These are phyloP conservation scores for Varanus komodoensis DNA, from an alignment of 2,113 vertebrate genomes.

Conservation along the genomic window DNA sequence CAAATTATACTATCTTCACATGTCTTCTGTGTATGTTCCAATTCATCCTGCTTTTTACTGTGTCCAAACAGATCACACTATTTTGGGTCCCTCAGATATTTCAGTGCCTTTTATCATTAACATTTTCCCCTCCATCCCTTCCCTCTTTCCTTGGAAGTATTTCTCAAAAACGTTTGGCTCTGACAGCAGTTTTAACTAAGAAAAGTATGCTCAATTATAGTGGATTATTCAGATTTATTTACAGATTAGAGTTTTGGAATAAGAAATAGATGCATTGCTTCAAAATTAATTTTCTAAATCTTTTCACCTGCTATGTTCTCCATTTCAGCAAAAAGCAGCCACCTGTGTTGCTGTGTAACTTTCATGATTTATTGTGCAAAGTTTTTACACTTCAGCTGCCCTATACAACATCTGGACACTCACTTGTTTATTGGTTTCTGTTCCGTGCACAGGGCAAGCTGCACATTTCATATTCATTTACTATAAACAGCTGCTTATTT, in stretches of 20 bases:
- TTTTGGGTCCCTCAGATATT: background rate
- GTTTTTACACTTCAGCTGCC: background rate
- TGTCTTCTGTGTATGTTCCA: background rate
- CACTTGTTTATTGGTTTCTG: constrained; percentile 2
- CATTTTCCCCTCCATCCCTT: background rate
- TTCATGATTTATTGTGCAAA: background rate
- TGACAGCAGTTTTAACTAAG: background rate
- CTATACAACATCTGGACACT: background rate
- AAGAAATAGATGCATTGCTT: background rate
- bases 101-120: background rate
- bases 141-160: background rate
- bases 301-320: constrained; percentile 25
- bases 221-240: constrained; percentile 11
- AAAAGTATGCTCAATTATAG: background rate
- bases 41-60: background rate
- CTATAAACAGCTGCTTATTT: constrained; percentile 11
- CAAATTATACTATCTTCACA: background rate
- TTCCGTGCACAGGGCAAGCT: constrained; percentile 7
- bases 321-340: constrained; percentile 18
- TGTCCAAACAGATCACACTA: background rate
- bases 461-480: constrained; percentile 14
- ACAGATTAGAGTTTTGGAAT: background rate
- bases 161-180: background rate
- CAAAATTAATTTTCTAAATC: constrained; percentile 25
- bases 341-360: constrained; percentile 14